Evolutionary conservation across 2,888 invertebrate species (phyloP).

Genomic region (Volucella inanis): DNA sequence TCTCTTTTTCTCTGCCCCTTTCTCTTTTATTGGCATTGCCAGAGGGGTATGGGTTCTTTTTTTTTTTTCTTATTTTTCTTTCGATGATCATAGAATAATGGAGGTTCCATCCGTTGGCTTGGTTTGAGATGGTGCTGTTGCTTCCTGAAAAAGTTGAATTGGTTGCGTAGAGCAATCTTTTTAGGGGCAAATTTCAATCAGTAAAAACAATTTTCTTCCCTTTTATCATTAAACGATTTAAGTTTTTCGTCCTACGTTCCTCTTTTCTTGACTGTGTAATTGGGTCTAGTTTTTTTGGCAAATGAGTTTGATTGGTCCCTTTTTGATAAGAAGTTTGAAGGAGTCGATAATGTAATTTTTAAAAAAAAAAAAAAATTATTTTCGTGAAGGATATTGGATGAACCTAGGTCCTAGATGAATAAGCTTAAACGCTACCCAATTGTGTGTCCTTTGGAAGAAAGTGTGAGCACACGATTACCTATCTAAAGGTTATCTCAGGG

Average conservation of each 20-base stretch:
- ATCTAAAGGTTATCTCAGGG: too few relatives aligned
- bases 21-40: constrained; percentile 7
- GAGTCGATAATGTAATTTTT: too few relatives aligned
- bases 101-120: background rate
- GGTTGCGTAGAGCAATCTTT: constrained; percentile 42
- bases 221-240: constrained; percentile 47
- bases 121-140: constrained; percentile 4
- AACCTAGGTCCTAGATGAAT: too few relatives aligned
- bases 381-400: accelerated
- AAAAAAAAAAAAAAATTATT: too few relatives aligned
- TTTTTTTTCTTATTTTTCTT: background rate
- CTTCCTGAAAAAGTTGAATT: constrained; percentile 40
- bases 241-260: background rate
- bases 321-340: too few relatives aligned
- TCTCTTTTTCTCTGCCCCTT: background rate
- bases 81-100: constrained; percentile 18
- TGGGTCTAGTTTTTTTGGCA: background rate
- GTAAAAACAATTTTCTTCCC: constrained; percentile 27
- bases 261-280: background rate
- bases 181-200: constrained; percentile 35
- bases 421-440: too few relatives aligned
- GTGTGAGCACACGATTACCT: too few relatives aligned
- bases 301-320: too few relatives aligned
- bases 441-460: too few relatives aligned
- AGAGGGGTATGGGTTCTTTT: background rate